Conservation (phyloP, 2,888 invertebrate genomes). For the Thecophora atra region DNA sequence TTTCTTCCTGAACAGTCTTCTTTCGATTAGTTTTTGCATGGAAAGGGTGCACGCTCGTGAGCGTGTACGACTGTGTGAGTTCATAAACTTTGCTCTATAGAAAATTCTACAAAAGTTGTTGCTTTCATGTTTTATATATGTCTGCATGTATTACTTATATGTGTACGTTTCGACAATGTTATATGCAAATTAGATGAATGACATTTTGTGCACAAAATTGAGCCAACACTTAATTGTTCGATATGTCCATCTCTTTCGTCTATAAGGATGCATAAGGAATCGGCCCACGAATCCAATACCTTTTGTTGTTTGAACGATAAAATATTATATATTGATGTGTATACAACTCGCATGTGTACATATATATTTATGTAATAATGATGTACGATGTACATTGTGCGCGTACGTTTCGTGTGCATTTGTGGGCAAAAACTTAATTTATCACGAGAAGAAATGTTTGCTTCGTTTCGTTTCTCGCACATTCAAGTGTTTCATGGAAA, state of each 20-base stretch:
- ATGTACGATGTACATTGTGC: too few relatives aligned
- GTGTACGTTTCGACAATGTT: constrained; percentile 28
- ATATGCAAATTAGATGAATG: constrained; percentile 50
- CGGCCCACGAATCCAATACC: background rate
- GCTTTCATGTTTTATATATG: background rate
- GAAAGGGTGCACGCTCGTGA: too few relatives aligned
- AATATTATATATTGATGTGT: background rate
- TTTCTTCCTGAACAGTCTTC: background rate
- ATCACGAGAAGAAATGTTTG: too few relatives aligned
- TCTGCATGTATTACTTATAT: constrained; percentile 12
- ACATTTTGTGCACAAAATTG: constrained; percentile 42
- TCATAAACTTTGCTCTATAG: too few relatives aligned
- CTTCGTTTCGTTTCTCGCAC: constrained; percentile 10
- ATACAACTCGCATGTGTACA: background rate
- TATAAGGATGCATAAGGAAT: background rate
- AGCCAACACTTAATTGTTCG: constrained; percentile 48
- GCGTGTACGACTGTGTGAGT: too few relatives aligned
- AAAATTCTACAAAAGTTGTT: too few relatives aligned
- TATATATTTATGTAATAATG: background rate
- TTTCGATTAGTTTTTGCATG: too few relatives aligned
- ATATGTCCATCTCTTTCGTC: constrained; percentile 20
- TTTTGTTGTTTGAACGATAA: background rate
- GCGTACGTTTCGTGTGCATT: background rate
- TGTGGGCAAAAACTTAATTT: background rate
- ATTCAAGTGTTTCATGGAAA: background rate